Evolutionary conservation across 2,888 invertebrate species (phyloP).

Genomic region (Pristionchus mayeri): DNA sequence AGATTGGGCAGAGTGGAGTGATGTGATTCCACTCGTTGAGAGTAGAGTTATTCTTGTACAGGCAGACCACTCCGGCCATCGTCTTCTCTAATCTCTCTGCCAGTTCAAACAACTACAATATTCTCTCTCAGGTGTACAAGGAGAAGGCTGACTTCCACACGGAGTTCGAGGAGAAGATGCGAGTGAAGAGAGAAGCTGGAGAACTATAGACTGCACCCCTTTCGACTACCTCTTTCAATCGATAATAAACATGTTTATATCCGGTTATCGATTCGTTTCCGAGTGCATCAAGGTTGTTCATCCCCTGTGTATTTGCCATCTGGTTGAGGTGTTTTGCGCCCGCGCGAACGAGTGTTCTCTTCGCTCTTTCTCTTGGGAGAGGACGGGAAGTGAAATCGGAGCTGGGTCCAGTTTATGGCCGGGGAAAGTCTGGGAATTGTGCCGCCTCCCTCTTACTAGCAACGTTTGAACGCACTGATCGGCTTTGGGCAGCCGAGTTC

Average conservation of each 20-base stretch:
- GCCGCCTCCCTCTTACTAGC: neutral
- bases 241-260: neutral
- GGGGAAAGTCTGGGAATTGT: neutral
- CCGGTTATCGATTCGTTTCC: neutral
- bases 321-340: neutral
- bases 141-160: constrained; percentile 2
- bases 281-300: neutral
- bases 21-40: too few species aligned
- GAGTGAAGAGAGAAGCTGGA: constrained; percentile 27
- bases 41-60: too few species aligned
- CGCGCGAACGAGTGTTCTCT: neutral
- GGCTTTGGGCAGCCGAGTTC: neutral
- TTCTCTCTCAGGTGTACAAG: constrained; percentile 24
- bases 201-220: neutral
- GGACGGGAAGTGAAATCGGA: constrained; percentile 10
- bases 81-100: neutral
- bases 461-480: neutral
- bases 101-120: neutral
- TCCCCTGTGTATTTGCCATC: neutral
- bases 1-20: too few species aligned
- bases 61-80: too few species aligned
- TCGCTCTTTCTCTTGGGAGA: neutral
- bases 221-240: neutral
- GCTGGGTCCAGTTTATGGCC: neutral
- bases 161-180: constrained; percentile 25